These are phyloP conservation scores for Leptothorax acervorum DNA, from an alignment of 2,888 invertebrate genomes.

Conservation along the genomic window DNA sequence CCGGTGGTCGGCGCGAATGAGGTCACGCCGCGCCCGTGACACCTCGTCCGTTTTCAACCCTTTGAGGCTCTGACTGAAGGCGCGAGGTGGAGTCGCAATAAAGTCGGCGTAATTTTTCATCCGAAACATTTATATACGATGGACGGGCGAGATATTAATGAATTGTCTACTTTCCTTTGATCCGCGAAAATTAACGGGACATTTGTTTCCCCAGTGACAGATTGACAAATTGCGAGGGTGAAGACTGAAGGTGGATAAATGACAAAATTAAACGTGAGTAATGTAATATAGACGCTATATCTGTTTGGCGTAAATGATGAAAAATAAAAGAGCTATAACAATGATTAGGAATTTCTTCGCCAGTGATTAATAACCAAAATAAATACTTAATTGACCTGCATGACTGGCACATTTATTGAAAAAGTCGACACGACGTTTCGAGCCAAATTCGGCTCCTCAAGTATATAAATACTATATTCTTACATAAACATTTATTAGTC, in stretches of 20 bases:
- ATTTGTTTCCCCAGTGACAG: conserved; percentile 40
- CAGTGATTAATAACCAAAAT: no score
- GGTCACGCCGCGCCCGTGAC: conserved; percentile 53
- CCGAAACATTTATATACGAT: conserved; percentile 24
- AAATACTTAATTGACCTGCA: no score
- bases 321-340: neutral
- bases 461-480: no score
- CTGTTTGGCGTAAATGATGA: neutral
- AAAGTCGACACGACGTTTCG: no score
- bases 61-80: conserved; percentile 57
- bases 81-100: conserved; percentile 9
- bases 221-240: conserved; percentile 33
- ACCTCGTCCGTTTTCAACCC: conserved; percentile 61
- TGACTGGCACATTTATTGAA: no score
- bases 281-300: conserved; percentile 8
- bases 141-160: conserved; percentile 30
- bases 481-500: no score
- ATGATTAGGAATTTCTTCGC: no score
- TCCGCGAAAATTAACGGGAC: conserved; percentile 31
- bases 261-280: conserved; percentile 20
- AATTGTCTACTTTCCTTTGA: conserved; percentile 34
- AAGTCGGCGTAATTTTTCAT: conserved; percentile 31
- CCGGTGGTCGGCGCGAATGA: conserved; percentile 70
- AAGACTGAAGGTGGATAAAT: conserved; percentile 23
- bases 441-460: no score